Evolutionary conservation across 2,113 vertebrate genomes (phyloP), one percentile per base, ranked within the genome.

Genomic region (Gnathonemus echidnorhynchus): DNA sequence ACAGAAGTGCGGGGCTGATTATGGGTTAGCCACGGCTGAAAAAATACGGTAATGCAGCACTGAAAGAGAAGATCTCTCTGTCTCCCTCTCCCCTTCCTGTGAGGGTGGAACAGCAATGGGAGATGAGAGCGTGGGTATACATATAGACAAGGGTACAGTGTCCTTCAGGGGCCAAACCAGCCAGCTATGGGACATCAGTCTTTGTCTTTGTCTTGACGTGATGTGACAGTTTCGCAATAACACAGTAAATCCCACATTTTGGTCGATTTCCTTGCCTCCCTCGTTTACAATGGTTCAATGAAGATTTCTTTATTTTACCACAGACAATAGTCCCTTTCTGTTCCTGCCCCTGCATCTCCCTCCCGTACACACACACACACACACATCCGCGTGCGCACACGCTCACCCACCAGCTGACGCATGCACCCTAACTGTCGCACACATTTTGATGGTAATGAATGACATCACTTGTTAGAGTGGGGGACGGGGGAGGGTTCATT

Each of bases 271-370:
- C 97, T 94, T 95, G 95, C 96, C 96, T 96, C 96, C 95, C 96
- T 96, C 95, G 95, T 96, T 97, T 97, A 97, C 96, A 97, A 97
- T 97, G 97, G 96, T 97, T 96, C 96, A 98, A 96, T 97, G 95
- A 96, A 97, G 96, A 97, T 97, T 98, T 98, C 97, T 97, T 97
- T 97, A 97, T 97, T 97, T 97, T 93, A 93, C 91, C 93, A 93
- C 91, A 94, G 93, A 96, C 96, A 96, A 96, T 96, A 91, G 95
- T 93, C 91, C 93, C 95, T 95, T 95, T 95, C 93, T 92, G 70
- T 94, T 27, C 66, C 17, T 89, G 90, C 39, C 88, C 92, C 92
- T 90, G 94, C 90, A 89, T 91, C 92, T 46, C 74, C 87, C 92
- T 91, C 88, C 86, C 90, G 87, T 89, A 87, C 90, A 27, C 88